Evolutionary conservation across 2,797 vertebrate genomes (phyloP).

Genomic region (Leuciscus waleckii): DNA sequence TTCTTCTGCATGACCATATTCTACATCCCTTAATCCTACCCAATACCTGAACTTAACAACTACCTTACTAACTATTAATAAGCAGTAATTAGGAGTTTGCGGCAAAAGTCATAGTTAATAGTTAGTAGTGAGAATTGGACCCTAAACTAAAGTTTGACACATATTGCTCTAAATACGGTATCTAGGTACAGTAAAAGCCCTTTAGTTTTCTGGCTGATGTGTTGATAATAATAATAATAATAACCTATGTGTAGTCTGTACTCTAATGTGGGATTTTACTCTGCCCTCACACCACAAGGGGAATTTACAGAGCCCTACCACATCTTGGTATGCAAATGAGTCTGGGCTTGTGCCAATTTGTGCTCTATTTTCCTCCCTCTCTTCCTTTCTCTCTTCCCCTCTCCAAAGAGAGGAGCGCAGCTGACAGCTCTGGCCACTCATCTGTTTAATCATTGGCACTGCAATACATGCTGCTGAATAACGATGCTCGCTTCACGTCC

Average conservation of each 20-base stretch:
- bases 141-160: too few relatives aligned
- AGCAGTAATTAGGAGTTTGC: too few relatives aligned
- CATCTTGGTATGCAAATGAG: slow-evolving; percentile 49
- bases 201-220: not conserved
- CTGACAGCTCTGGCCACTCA: slow-evolving; percentile 46
- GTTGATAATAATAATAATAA: slow-evolving; percentile 10
- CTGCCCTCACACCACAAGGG: slow-evolving; percentile 36
- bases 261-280: slow-evolving; percentile 34
- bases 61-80: too few relatives aligned
- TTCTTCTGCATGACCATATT: too few relatives aligned
- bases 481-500: not conserved
- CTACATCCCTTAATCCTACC: too few relatives aligned
- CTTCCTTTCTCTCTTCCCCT: slow-evolving; percentile 7
- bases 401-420: slow-evolving; percentile 36
- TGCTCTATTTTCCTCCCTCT: slow-evolving; percentile 19
- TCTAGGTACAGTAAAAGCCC: not conserved
- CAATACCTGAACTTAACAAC: too few relatives aligned
- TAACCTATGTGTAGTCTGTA: slow-evolving; percentile 20
- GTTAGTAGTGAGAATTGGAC: too few relatives aligned
- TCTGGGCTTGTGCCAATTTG: slow-evolving; percentile 42
- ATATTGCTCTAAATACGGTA: not conserved
- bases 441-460: slow-evolving; percentile 38
- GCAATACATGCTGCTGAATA: slow-evolving; percentile 15
- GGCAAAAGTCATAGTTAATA: too few relatives aligned
- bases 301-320: slow-evolving; percentile 28